These are phyloP conservation scores for Drosophila melanosoma DNA, from an alignment of 2,888 invertebrate genomes.

Conservation along the genomic window DNA sequence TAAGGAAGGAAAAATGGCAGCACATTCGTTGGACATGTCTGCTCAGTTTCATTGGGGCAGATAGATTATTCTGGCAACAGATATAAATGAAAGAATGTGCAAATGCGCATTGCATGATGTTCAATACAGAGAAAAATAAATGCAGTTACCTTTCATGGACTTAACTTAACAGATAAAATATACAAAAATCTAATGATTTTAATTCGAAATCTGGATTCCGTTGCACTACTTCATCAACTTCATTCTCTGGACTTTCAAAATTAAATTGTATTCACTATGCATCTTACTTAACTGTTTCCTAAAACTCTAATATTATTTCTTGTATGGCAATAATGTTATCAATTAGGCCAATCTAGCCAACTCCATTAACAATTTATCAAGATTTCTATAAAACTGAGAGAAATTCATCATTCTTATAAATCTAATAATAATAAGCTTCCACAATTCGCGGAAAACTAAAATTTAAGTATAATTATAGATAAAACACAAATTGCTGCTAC, in stretches of 20 bases:
- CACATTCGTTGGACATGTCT: slow-evolving; percentile 28
- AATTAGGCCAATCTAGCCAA: too few relatives aligned
- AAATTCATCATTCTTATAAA: background rate
- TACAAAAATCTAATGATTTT: background rate
- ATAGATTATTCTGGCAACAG: slow-evolving; percentile 30
- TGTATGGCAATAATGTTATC: too few relatives aligned
- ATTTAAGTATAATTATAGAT: background rate
- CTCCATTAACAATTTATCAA: background rate
- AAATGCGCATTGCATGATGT: slow-evolving; percentile 26
- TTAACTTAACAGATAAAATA: slow-evolving; percentile 5
- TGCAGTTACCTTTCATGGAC: background rate
- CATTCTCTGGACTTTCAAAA: background rate
- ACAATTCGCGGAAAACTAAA: background rate
- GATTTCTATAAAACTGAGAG: background rate
- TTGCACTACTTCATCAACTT: background rate
- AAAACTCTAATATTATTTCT: background rate
- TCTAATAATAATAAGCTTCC: background rate
- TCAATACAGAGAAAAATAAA: slow-evolving; percentile 15
- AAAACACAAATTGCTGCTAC: background rate
- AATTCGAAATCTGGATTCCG: background rate
- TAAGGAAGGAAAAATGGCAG: slow-evolving; percentile 28
- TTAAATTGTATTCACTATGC: background rate
- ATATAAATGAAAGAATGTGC: slow-evolving; percentile 20
- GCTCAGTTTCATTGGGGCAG: slow-evolving; percentile 16
- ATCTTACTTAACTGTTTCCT: background rate